Evolutionary conservation across 92 coral and sea anemone species (phyloP), one percentile per base, ranked within the genome.

Genomic region (Palythoa heliodiscus): DNA sequence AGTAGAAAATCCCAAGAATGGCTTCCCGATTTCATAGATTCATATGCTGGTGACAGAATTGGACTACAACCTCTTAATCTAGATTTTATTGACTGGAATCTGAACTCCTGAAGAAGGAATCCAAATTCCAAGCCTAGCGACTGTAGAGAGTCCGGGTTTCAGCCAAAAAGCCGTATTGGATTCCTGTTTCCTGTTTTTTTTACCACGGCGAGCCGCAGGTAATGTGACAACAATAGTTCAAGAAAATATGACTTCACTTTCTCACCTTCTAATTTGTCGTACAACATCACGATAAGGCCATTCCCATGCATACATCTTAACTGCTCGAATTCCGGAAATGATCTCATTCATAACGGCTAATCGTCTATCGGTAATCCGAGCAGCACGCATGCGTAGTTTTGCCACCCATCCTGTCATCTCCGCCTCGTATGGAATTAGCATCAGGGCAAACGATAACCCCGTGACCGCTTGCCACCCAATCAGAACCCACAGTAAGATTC

Each of bases 361-460:
- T 47, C 98, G 81, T 78, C 92, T 94, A 88, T 94, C 98, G 11
- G 98, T 94, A 16, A 94, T 93, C n/a, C 98, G 89, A 17, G 98
- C 98, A 11, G 95, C 93, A 79, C 84, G 88, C 98, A 94, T 94
- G 38, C 98, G 93, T 9, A 94, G 83, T 88, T 92, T 92, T 70
- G 98, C 98, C 52, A 94, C 98, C 98, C 98, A 94, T 67, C 98
- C 98, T 86, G 98, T 94, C 98, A 94, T 94, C 90, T 94, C 98
- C 16, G 98, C 98, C 71, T 94, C 98, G 92, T 94, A 94, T 83
- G 98, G 98, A 90, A 94, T 94, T 73, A 94, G 88, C 85, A 94
- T 94, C 82, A 94, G 93, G 6, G 98, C 98, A 58, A 94, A 94
- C 12, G 98, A 91, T 87, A 94, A 75, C 57, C 98, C 98, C 3